Percentiles rank a stretch among this genome's conserved stretches.
phyloP scores from a whole-genome alignment of 2,113 vertebrate genomes.

The Sclerurus mexicanus region DNA sequence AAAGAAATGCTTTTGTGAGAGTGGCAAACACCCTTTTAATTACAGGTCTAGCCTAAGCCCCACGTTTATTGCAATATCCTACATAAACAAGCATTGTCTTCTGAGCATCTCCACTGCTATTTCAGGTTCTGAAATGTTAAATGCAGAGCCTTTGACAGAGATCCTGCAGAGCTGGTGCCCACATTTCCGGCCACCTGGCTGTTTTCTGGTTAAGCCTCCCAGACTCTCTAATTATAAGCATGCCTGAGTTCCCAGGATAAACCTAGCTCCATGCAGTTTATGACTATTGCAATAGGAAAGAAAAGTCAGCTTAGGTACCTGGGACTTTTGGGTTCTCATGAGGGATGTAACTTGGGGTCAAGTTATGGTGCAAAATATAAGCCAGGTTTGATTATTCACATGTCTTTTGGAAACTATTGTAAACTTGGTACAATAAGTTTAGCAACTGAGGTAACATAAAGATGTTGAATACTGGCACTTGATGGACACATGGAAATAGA shows the following conservation, averaged over 20 bases:
- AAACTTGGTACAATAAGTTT: background rate
- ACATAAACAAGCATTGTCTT: background rate
- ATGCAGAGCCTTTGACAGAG: background rate
- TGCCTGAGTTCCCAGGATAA: background rate
- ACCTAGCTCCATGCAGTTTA: background rate
- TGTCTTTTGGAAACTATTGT: rapidly evolving
- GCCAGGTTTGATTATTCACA: background rate
- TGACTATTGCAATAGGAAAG: background rate
- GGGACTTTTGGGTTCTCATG: background rate
- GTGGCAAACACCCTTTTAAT: background rate
- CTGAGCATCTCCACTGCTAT: background rate
- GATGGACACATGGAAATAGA: background rate
- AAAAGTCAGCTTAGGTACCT: background rate
- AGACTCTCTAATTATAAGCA: background rate
- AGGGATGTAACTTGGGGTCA: background rate
- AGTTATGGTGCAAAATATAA: background rate
- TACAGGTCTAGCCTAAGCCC: background rate
- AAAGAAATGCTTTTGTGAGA: background rate
- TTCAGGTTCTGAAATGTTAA: background rate
- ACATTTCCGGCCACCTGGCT: background rate
- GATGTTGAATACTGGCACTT: background rate
- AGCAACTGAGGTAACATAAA: background rate
- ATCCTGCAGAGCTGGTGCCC: background rate
- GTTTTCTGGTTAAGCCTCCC: background rate
- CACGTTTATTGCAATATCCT: background rate